A percentile compares a stretch with the other conserved stretches of the same genome.
These are phyloP conservation scores for Catamblyrhynchus diadema DNA, from an alignment of 2,797 vertebrate species.

Conservation along the genomic window DNA sequence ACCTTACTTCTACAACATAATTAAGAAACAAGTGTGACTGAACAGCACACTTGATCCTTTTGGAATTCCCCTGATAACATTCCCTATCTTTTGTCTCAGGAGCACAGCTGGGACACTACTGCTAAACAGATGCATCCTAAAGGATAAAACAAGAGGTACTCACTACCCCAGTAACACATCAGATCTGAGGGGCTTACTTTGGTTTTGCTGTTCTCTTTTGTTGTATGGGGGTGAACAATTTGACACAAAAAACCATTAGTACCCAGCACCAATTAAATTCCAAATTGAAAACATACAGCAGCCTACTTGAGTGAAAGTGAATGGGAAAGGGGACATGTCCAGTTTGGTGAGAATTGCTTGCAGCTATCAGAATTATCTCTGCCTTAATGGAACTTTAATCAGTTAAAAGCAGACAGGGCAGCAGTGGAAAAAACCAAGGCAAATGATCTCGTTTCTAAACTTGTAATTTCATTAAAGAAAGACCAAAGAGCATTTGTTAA, in stretches of 20 bases:
- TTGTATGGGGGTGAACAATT: neutral
- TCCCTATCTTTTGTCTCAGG: neutral
- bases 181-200: neutral
- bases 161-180: neutral
- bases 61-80: neutral
- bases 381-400: constrained; percentile 31
- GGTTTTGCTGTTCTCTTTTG: neutral
- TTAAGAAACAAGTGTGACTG: neutral
- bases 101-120: neutral
- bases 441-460: constrained; percentile 34
- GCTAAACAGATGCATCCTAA: neutral
- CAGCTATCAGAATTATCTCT: neutral
- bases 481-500: neutral
- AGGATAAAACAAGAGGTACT: neutral
- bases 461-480: constrained; percentile 30
- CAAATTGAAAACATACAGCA: neutral
- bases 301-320: neutral
- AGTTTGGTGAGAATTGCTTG: neutral
- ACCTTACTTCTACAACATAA: neutral
- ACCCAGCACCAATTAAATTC: neutral
- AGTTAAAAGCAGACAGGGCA: neutral
- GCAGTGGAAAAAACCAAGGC: neutral
- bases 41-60: neutral
- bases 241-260: neutral
- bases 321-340: neutral